Conservation (phyloP, 2,797 vertebrate species). For the Gallirallus australis region DNA sequence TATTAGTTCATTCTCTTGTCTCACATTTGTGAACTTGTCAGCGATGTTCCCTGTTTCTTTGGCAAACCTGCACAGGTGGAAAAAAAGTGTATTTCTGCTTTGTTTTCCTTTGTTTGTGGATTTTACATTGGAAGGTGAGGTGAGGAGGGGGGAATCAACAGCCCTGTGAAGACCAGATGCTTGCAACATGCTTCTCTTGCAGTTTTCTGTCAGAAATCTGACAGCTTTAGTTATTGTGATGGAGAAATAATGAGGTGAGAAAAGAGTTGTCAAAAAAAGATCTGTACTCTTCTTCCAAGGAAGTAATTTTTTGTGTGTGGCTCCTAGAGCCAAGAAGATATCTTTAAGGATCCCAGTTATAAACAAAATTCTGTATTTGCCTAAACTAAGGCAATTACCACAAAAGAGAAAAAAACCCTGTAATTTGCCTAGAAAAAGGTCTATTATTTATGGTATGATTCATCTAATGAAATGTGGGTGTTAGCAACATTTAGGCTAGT, state of each 20-base stretch:
- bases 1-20: neutral
- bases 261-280: conserved; percentile 42
- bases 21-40: neutral
- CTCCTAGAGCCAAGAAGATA: neutral
- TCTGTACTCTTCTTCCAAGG: neutral
- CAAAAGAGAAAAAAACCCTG: neutral
- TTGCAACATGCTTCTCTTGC: conserved; percentile 39
- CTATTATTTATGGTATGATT: neutral
- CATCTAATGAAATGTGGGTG: neutral
- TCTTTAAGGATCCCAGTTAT: neutral
- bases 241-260: conserved; percentile 63
- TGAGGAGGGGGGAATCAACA: neutral
- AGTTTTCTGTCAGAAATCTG: conserved; percentile 16
- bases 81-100: neutral
- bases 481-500: neutral
- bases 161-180: conserved; percentile 22
- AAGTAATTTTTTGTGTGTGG: conserved; percentile 19
- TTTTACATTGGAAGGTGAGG: neutral
- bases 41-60: neutral
- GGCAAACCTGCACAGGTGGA: neutral
- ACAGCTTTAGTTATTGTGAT: conserved; percentile 60
- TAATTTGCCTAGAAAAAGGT: neutral
- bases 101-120: conserved; percentile 11
- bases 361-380: neutral
- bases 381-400: neutral